phyloP scores from a whole-genome alignment of 2,888 invertebrate genomes.

The Lydus trimaculatus region DNA sequence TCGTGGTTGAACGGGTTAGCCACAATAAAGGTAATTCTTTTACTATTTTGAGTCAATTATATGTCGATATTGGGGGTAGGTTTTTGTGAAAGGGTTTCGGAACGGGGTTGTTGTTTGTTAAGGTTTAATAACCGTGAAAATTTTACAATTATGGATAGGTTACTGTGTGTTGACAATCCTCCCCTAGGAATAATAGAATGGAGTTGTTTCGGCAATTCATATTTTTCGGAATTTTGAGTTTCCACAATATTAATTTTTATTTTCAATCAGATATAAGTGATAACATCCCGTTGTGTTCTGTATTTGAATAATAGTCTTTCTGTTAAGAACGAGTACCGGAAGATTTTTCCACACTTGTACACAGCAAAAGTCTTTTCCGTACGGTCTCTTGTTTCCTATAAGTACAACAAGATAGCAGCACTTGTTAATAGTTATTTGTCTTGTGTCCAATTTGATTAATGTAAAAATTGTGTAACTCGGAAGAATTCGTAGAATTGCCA shows the following conservation, averaged over 20 bases:
- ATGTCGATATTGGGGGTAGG: not conserved
- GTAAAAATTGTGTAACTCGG: too few relatives aligned
- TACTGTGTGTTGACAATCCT: not conserved
- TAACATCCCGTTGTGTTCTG: too few relatives aligned
- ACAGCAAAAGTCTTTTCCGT: too few relatives aligned
- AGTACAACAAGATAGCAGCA: too few relatives aligned
- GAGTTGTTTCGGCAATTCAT: not conserved
- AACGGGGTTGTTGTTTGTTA: not conserved
- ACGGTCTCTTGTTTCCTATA: too few relatives aligned
- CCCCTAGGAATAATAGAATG: not conserved
- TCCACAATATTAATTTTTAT: not conserved
- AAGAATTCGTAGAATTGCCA: too few relatives aligned
- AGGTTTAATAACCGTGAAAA: constrained; percentile 1
- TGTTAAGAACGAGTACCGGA: too few relatives aligned
- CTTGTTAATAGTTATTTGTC: too few relatives aligned
- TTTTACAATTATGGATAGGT: not conserved
- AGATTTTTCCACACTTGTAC: too few relatives aligned
- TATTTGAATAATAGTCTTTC: too few relatives aligned
- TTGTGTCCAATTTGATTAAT: too few relatives aligned
- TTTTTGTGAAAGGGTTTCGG: not conserved
- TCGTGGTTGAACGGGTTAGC: not conserved
- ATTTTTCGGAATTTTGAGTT: not conserved
- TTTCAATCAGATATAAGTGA: not conserved
- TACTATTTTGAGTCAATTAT: not conserved
- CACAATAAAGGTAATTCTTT: constrained; percentile 2